Conservation (phyloP, 2,797 vertebrate species). For the Smutsia temminckii region DNA sequence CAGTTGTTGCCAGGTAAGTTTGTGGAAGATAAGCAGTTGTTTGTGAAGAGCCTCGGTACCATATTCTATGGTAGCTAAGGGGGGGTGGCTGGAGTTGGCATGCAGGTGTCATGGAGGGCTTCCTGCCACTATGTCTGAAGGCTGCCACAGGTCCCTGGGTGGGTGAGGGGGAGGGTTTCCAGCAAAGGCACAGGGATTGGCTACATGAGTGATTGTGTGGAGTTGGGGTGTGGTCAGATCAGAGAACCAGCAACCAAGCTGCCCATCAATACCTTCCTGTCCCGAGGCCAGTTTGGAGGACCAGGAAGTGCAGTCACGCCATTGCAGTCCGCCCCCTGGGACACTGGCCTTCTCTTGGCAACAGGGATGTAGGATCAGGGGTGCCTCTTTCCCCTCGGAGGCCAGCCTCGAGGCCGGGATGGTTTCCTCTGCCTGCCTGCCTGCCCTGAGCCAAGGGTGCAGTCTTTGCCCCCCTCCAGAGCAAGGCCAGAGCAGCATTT, state of each 20-base stretch:
- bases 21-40: not conserved
- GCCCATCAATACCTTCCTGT: not conserved
- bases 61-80: not conserved
- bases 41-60: not conserved
- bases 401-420: not conserved
- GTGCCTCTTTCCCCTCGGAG: not conserved
- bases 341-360: not conserved
- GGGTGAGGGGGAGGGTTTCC: not conserved
- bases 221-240: not conserved
- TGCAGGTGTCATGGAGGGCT: not conserved
- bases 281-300: not conserved
- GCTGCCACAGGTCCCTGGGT: not conserved
- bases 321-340: not conserved
- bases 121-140: not conserved
- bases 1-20: slow-evolving; percentile 28
- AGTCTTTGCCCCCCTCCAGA: not conserved
- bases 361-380: not conserved
- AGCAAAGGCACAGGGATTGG: not conserved
- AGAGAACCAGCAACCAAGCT: not conserved
- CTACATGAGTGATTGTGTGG: not conserved
- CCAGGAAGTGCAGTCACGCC: not conserved
- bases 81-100: not conserved
- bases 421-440: not conserved
- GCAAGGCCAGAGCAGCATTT: not conserved
- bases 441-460: not conserved